A percentile compares a stretch with the other conserved stretches of the same genome.
Evolutionary conservation across 2,888 invertebrate genomes (phyloP).

Genomic region (Pinctada fucata): DNA sequence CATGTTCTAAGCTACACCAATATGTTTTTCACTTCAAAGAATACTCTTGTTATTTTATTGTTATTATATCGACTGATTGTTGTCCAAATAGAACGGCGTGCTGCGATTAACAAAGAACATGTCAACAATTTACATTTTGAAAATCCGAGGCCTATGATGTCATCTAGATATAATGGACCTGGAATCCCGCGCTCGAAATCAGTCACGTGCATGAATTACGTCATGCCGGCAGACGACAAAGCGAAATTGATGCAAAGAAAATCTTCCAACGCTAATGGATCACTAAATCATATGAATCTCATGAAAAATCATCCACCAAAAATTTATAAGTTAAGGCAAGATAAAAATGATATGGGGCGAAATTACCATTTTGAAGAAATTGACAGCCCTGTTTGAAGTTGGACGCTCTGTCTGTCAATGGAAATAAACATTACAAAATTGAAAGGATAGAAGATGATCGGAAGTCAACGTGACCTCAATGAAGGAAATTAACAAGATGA

Average conservation of each 20-base stretch:
- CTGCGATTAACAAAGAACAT: constrained; percentile 16
- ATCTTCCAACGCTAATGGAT: neutral
- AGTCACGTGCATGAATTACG: constrained; percentile 1
- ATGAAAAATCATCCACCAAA: constrained; percentile 18
- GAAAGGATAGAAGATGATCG: too few relatives aligned
- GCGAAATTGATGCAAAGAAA: neutral
- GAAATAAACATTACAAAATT: too few relatives aligned
- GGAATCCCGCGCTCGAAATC: constrained; percentile 28
- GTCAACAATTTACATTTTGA: constrained; percentile 18
- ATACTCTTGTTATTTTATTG: constrained; percentile 90
- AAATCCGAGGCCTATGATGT: constrained; percentile 28
- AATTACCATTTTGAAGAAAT: constrained; percentile 52
- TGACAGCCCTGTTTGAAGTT: constrained; percentile 20
- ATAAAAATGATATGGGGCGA: constrained; percentile 51
- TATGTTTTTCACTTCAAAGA: constrained; percentile 96
- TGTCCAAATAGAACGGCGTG: constrained; percentile 58
- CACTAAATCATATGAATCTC: constrained; percentile 2
- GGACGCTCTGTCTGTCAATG: too few relatives aligned
- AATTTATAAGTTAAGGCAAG: constrained; percentile 45
- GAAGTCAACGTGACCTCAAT: too few relatives aligned
- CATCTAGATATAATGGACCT: constrained; percentile 29
- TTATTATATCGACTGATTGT: constrained; percentile 87
- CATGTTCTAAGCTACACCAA: constrained; percentile 96
- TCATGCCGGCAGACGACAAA: constrained; percentile 7
- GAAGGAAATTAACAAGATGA: too few relatives aligned